phyloP scores from a whole-genome alignment of 2,113 vertebrate species.

The Kryptolebias marmoratus region DNA sequence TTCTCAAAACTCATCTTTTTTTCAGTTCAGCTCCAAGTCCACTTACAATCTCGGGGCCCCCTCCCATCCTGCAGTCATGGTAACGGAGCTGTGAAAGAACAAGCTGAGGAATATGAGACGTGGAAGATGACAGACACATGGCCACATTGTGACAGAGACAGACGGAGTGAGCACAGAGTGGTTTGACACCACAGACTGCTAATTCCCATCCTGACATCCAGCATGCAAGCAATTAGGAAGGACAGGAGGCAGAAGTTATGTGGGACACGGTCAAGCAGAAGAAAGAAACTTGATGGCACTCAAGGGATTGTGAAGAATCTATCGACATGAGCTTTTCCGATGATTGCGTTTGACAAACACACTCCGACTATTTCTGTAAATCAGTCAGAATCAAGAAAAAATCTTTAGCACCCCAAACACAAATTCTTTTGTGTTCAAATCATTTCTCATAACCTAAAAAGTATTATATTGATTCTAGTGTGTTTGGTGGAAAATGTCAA shows the following conservation, averaged over 20 bases:
- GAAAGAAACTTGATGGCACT: slow-evolving; percentile 20
- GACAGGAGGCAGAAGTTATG: slow-evolving; percentile 55
- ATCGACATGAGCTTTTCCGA: slow-evolving; percentile 28
- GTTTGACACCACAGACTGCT: slow-evolving; percentile 67
- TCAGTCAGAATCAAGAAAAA: too few relatives aligned
- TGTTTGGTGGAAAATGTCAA: slow-evolving; percentile 44
- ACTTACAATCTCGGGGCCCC: slow-evolving; percentile 49
- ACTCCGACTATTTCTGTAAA: too few relatives aligned
- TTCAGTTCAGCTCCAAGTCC: slow-evolving; percentile 55
- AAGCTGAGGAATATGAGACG: slow-evolving; percentile 66
- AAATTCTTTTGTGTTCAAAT: slow-evolving; percentile 3
- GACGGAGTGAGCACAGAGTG: slow-evolving; percentile 61
- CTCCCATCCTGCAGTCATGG: slow-evolving; percentile 73
- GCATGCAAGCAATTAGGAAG: slow-evolving; percentile 50
- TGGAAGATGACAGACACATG: slow-evolving; percentile 73
- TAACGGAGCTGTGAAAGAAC: slow-evolving; percentile 78
- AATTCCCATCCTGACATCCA: slow-evolving; percentile 56
- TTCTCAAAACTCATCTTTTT: slow-evolving; percentile 63
- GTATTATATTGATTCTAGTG: slow-evolving; percentile 63
- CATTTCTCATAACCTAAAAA: slow-evolving; percentile 39
- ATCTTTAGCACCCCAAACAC: neutral
- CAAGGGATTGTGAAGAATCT: neutral
- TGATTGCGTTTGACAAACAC: neutral
- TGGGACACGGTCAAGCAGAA: slow-evolving; percentile 39
- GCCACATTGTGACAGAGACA: slow-evolving; percentile 75